Percentiles rank a stretch among this genome's conserved stretches.
Evolutionary conservation across 30 jellyfish, hydroid and myxozoan species (phyloP).

Genomic region (Pseudorhiza aurosa): DNA sequence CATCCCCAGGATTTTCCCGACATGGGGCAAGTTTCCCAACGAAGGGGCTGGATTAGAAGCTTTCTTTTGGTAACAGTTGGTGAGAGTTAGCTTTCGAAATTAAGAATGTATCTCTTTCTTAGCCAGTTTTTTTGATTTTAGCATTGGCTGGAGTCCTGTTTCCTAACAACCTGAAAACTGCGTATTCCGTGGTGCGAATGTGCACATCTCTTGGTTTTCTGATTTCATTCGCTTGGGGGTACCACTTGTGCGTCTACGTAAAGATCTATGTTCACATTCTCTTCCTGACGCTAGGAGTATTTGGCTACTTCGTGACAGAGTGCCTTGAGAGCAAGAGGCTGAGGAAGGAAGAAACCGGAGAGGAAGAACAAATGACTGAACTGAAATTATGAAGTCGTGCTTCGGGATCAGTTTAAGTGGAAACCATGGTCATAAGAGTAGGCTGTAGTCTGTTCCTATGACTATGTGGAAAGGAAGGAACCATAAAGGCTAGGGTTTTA

Average conservation of each 20-base stretch:
- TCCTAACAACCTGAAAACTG: slow-evolving; percentile 38
- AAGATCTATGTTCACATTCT: slow-evolving; percentile 32
- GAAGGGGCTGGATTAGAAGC: too few species aligned
- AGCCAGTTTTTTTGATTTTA: slow-evolving; percentile 2
- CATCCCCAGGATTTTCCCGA: too few species aligned
- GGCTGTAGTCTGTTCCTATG: too few species aligned
- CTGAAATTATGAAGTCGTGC: background rate
- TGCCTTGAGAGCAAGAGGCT: slow-evolving; percentile 10
- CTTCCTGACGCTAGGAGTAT: background rate
- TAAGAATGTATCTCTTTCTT: too few species aligned
- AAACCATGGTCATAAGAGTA: too few species aligned
- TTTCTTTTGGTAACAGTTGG: too few species aligned
- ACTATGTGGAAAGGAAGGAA: too few species aligned
- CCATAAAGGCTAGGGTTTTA: too few species aligned
- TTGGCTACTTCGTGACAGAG: slow-evolving; percentile 30
- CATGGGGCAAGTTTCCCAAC: too few species aligned
- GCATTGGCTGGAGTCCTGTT: slow-evolving; percentile 48
- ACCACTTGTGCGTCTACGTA: slow-evolving; percentile 52
- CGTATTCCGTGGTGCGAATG: slow-evolving; percentile 42
- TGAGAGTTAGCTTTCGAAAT: too few species aligned
- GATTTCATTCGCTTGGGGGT: slow-evolving; percentile 55
- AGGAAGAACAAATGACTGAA: background rate
- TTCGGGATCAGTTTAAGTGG: too few species aligned
- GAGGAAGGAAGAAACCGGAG: slow-evolving; percentile 12
- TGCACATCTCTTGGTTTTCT: slow-evolving; percentile 47